Conservation (phyloP, 2,113 vertebrate genomes). For the Tetrax tetrax region DNA sequence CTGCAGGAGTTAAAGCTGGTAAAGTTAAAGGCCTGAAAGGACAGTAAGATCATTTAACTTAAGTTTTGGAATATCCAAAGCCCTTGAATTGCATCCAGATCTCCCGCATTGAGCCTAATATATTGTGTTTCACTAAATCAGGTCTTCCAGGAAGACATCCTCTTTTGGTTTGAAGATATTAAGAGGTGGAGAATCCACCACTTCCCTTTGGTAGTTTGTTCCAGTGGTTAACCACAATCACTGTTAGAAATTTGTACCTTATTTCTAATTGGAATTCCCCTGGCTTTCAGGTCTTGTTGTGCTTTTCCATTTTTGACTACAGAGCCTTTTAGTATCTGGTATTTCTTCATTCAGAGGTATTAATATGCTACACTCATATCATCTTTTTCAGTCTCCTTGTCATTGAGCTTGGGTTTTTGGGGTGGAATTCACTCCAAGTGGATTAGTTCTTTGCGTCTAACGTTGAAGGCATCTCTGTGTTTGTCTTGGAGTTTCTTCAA, state of each 20-base stretch:
- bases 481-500: conserved; percentile 31
- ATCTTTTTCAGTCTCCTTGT: background rate
- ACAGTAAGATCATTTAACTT: background rate
- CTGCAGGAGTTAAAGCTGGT: background rate
- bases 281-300: background rate
- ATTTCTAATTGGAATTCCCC: conserved; percentile 7
- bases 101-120: background rate
- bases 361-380: background rate
- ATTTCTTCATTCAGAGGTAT: background rate
- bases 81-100: background rate
- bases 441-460: background rate
- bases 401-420: background rate
- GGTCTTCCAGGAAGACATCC: background rate
- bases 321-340: background rate
- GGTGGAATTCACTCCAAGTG: background rate
- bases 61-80: background rate
- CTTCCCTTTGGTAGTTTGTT: background rate
- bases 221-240: conserved; percentile 17
- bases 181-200: background rate
- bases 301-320: background rate
- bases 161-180: background rate
- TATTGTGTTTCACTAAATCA: background rate
- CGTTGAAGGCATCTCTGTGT: background rate
- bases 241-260: conserved; percentile 15
- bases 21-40: background rate